phyloP scores from a whole-genome alignment of 2,888 invertebrate genomes.

The Pherbina coryleti region DNA sequence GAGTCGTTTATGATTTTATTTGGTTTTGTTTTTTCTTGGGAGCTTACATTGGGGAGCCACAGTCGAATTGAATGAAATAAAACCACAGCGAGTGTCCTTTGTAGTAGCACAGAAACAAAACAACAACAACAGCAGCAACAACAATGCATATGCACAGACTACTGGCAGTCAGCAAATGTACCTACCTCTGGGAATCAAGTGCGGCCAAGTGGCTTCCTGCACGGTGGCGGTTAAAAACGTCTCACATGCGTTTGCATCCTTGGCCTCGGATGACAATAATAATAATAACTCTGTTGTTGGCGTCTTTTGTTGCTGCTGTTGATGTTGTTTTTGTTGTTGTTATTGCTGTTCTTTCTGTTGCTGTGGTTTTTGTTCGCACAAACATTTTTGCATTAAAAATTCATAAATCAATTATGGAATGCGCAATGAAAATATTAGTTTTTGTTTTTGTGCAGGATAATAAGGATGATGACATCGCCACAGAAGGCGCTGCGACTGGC shows the following conservation, averaged over 20 bases:
- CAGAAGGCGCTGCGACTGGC: conserved; percentile 19
- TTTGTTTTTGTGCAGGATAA: conserved; percentile 35
- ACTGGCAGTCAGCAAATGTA: background rate
- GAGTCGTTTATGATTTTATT: conserved; percentile 48
- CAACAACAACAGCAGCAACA: background rate
- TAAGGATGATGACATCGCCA: conserved; percentile 5
- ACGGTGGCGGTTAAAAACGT: conserved; percentile 33
- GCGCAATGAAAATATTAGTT: conserved; percentile 59
- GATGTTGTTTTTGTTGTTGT: background rate
- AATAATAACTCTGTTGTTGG: conserved; percentile 2
- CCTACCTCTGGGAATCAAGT: conserved; percentile 20
- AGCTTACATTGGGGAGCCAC: conserved; percentile 37
- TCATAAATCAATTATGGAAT: conserved; percentile 69
- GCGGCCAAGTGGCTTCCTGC: conserved; percentile 37
- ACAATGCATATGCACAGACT: conserved; percentile 7
- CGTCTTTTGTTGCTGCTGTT: conserved; percentile 1
- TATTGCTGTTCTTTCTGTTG: background rate
- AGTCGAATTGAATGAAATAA: conserved; percentile 8
- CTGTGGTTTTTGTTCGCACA: conserved; percentile 34
- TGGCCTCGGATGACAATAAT: conserved; percentile 25
- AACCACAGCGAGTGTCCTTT: conserved; percentile 28
- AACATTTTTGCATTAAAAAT: conserved; percentile 65
- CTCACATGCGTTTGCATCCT: conserved; percentile 30
- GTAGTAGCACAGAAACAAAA: background rate
- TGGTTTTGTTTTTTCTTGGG: too few species aligned